Base-by-base conservation (phyloP, 1,140 invertebrate genomes). In the Belonocnema kinseyi region DNA sequence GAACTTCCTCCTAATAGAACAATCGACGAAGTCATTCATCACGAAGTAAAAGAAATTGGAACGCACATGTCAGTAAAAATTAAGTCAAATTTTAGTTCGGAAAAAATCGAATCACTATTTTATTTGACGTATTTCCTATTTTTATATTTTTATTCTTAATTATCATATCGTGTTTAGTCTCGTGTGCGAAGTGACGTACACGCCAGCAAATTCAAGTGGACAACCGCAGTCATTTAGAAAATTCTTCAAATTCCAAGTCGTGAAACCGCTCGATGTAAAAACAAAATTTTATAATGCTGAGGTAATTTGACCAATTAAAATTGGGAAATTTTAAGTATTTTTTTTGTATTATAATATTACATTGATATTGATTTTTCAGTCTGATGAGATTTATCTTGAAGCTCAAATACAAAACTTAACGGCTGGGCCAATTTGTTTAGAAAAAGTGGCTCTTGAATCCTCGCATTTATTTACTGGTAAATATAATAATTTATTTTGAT, bases 241-340 rank as follows among this genome's bases (percentile, higher is more conserved):
- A 90, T 99, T 98, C 90, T 99, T 99, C 89, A 99, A 99, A 92
- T 99, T 99, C 92, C 97, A 99, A 94, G 98, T 99, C 0, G 93
- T 98, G 77, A 99, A 99, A 89, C 98, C 98, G 56, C 92, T 99
- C 14, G 98, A 99, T 94, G 98, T 99, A 0, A 98, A 99, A 92
- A 99, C 98, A 5, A 99, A 99, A 88, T 99, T 99, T 91, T 99
- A 98, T 88, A 98, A 98, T 94, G 96, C 97, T 17, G 98, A 99
- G 94, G 95, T 95, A 92, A 84, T 74, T 70, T 73, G 19, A 72
- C n/a, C 12, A 40, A 50, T 52, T 11, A 46, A 78, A 74, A 53
- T 56, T 77, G 46, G 0, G 6, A 10, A 61, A 66, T 40, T 40
- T 14, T 66, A 5, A 33, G 5, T 13, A 16, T 46, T n/a, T 61